phyloP scores from a whole-genome alignment of 2,797 vertebrate genomes.

The Neopelma chrysocephalum region DNA sequence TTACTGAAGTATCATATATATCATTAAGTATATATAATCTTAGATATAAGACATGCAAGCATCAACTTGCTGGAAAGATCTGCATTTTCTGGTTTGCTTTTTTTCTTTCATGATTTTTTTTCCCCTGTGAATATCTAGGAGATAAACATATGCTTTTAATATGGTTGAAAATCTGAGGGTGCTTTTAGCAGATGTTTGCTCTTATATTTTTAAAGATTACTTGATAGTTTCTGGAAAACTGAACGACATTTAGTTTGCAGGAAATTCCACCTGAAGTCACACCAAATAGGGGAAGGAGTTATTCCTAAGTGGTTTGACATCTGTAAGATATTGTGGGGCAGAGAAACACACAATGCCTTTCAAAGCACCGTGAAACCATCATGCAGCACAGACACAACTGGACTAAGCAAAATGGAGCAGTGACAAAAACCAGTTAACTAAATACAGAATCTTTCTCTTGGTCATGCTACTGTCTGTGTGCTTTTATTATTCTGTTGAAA shows the following conservation, averaged over 20 bases:
- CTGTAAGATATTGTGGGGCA: neutral
- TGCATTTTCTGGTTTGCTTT: neutral
- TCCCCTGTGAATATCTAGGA: neutral
- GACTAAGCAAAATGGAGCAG: neutral
- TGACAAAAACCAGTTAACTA: neutral
- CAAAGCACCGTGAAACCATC: neutral
- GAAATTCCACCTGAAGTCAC: neutral
- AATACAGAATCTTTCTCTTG: neutral
- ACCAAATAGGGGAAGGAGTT: neutral
- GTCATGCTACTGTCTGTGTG: neutral
- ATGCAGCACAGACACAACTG: neutral
- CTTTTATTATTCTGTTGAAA: neutral
- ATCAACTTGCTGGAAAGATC: neutral
- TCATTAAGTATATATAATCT: neutral
- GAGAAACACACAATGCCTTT: neutral
- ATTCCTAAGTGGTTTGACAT: neutral
- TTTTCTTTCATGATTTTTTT: neutral
- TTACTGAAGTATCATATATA: neutral
- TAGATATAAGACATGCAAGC: neutral
- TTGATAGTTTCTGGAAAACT: neutral
- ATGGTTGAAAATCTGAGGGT: neutral
- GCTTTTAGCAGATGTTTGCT: neutral
- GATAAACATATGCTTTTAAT: neutral
- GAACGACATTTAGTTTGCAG: neutral
- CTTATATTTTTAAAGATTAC: neutral